Percentiles rank a stretch among this genome's conserved stretches.
Evolutionary conservation across 2,888 invertebrate species (phyloP).

Genomic region (Electrophaes corylata): DNA sequence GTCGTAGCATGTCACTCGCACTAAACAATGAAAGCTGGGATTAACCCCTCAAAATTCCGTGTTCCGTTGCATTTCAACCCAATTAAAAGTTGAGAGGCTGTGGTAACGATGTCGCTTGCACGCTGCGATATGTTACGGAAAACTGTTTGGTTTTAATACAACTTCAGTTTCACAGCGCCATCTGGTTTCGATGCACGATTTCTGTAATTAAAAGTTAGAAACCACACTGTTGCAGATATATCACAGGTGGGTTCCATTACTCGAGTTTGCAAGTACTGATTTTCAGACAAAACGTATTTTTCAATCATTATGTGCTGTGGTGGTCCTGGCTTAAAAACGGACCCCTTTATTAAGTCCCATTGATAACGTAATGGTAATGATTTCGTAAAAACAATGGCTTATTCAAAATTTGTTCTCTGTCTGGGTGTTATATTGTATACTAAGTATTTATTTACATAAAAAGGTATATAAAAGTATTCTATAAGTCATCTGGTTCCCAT

Average conservation of each 20-base stretch:
- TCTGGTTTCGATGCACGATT: slow-evolving; percentile 32
- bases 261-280: no score
- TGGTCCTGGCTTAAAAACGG: no score
- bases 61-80: slow-evolving; percentile 35
- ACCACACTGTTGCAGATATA: slow-evolving; percentile 3
- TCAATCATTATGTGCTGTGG: no score
- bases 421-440: no score
- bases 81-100: slow-evolving; percentile 38
- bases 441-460: no score
- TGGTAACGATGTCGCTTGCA: slow-evolving; percentile 33
- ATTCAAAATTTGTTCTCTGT: no score
- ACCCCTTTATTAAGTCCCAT: no score
- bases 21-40: slow-evolving; percentile 28
- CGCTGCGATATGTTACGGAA: slow-evolving; percentile 25
- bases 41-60: slow-evolving; percentile 31
- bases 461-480: no score
- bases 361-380: no score
- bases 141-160: slow-evolving; percentile 34
- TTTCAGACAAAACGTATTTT: no score
- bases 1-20: slow-evolving; percentile 26
- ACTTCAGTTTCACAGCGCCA: slow-evolving; percentile 38
- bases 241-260: neutral
- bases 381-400: no score
- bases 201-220: slow-evolving; percentile 21
- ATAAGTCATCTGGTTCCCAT: no score